Conservation (phyloP, 2,888 invertebrate species). For the Hybos culiciformis region DNA sequence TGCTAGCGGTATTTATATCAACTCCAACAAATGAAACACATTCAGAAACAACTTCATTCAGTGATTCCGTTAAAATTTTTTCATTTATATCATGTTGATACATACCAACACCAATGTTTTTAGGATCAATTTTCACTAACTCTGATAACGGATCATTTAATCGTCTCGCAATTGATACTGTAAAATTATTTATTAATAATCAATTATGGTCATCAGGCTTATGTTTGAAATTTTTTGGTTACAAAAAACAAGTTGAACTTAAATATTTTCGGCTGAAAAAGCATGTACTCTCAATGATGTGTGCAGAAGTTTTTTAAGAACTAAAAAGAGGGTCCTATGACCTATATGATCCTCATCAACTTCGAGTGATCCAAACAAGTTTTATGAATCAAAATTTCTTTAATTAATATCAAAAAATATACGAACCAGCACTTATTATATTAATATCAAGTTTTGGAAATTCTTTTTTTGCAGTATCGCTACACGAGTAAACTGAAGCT, state of each 20-base stretch:
- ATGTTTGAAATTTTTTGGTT: too few relatives aligned
- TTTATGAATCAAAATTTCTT: too few relatives aligned
- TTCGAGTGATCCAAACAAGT: too few relatives aligned
- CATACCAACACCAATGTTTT: slow-evolving; percentile 88
- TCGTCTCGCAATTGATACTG: slow-evolving; percentile 70
- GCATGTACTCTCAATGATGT: too few relatives aligned
- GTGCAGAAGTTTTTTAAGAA: too few relatives aligned
- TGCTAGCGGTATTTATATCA: slow-evolving; percentile 77
- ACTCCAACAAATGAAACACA: slow-evolving; percentile 90
- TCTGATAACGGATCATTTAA: slow-evolving; percentile 84
- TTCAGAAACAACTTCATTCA: slow-evolving; percentile 73
- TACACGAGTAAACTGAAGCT: slow-evolving; percentile 84
- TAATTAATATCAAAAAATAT: background rate
- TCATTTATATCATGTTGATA: slow-evolving; percentile 85
- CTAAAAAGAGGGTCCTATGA: too few relatives aligned
- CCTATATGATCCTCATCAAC: too few relatives aligned
- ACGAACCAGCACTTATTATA: slow-evolving; percentile 56
- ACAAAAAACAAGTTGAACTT: too few relatives aligned
- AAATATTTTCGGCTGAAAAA: too few relatives aligned
- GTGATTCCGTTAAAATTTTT: slow-evolving; percentile 53
- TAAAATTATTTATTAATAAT: slow-evolving; percentile 11
- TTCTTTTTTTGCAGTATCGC: slow-evolving; percentile 70
- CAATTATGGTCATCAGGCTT: background rate
- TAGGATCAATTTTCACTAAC: slow-evolving; percentile 84
- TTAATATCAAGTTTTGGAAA: slow-evolving; percentile 74